A percentile compares a stretch with the other conserved stretches of the same genome.
Conservation (phyloP, 2,113 vertebrate genomes). For the Protomyctophum bolini region DNA sequence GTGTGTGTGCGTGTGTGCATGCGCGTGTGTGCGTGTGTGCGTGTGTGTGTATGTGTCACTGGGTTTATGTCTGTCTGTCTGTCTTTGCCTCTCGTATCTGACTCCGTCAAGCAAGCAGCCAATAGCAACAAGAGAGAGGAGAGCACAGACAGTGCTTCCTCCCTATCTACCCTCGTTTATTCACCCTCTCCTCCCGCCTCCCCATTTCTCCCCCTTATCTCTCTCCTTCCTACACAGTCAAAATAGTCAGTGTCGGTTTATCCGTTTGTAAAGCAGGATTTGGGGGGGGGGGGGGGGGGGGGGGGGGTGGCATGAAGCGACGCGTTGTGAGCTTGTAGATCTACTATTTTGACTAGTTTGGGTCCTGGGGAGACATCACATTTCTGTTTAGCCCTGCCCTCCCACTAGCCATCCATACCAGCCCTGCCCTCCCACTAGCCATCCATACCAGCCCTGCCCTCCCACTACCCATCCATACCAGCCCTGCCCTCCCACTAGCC, state of each 20-base stretch:
- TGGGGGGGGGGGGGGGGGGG: no score
- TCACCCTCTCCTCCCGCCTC: neutral
- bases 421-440: no score
- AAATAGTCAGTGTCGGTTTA: no score
- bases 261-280: no score
- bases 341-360: no score
- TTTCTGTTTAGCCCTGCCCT: no score
- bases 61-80: slow-evolving; percentile 44
- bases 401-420: neutral
- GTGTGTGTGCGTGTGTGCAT: slow-evolving; percentile 1
- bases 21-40: slow-evolving; percentile 17
- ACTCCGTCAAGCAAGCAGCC: slow-evolving; percentile 23
- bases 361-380: no score
- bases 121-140: slow-evolving; percentile 11
- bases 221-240: slow-evolving; percentile 14
- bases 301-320: no score
- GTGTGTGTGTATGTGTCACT: slow-evolving; percentile 15
- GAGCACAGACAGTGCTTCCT: slow-evolving; percentile 12
- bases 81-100: slow-evolving; percentile 21
- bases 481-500: no score
- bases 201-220: slow-evolving; percentile 7
- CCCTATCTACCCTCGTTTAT: slow-evolving; percentile 1
- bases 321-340: no score
- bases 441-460: no score
- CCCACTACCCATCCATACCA: neutral